Base-by-base conservation (phyloP, 2,888 invertebrate species). In the Sussaba pulchella region DNA sequence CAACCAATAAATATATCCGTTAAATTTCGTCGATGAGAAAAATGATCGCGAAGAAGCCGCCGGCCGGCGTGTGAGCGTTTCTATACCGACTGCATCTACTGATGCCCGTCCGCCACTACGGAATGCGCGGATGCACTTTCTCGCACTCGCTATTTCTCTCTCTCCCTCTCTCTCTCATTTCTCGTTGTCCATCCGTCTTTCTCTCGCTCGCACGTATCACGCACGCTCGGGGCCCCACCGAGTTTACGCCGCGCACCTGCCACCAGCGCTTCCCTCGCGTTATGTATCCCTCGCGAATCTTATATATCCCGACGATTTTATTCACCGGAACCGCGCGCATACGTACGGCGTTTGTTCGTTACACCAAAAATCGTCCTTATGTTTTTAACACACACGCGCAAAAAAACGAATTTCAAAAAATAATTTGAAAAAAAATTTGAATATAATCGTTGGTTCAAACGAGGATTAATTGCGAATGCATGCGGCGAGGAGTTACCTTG, bases 1-100 rank as follows among this genome's bases (percentile, higher is more conserved):
- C n/a, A n/a, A n/a, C n/a, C n/a, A n/a, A n/a, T n/a, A n/a, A n/a
- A n/a, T n/a, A n/a, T n/a, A n/a, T 19, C 21, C n/a, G 14, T 43
- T 10, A 41, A 14, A 14, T 67, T 74, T 61, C n/a, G n/a, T n/a
- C n/a, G 36, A 59, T n/a, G 17, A 26, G 43, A 54, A 76, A 54
- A 21, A 26, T 24, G 50, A 77, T 31, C 63, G 31, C 66, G 50
- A 57, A 50, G 41, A 54, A 52, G 78, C 73, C 72, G 78, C 84
- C 81, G 83, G 83, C 83, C 84, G 83, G 83, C 84, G 73, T 79
- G 31, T n/a, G n/a, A 66, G 45, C 72, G 66, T 31, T 52, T n/a
- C n/a, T n/a, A n/a, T n/a, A n/a, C 52, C 69, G 76, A 63, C 71
- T 80, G 80, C 80, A 80, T 80, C 80, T 76, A 80, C 80, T 72